These are phyloP conservation scores for Takifugu rubripes DNA, from an alignment of 2,797 vertebrate genomes.

Conservation along the genomic window DNA sequence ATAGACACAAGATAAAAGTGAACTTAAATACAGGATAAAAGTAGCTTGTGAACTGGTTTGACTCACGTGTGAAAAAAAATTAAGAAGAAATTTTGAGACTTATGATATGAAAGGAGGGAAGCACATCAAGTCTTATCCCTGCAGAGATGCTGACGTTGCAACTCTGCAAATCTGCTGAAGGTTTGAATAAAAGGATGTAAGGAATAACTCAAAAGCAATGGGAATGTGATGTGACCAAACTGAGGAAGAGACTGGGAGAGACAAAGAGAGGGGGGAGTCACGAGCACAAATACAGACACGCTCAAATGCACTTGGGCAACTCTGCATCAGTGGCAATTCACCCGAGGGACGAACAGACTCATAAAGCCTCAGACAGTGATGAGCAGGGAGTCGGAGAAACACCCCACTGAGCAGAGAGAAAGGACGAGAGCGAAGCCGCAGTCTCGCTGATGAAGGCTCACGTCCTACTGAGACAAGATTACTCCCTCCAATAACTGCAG, in stretches of 20 bases:
- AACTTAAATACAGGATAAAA: not conserved
- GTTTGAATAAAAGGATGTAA: conserved; percentile 17
- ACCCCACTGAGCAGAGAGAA: conserved; percentile 23
- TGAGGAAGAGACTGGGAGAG: conserved; percentile 13
- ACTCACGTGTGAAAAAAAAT: conserved; percentile 25
- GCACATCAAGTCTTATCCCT: not conserved
- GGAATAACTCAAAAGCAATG: conserved; percentile 2
- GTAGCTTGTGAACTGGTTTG: not conserved
- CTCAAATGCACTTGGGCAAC: conserved; percentile 48
- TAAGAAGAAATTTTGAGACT: conserved; percentile 12
- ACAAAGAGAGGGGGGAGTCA: conserved; percentile 25
- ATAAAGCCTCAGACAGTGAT: conserved; percentile 22
- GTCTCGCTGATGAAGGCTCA: not conserved
- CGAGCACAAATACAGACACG: conserved; percentile 25
- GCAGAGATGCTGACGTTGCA: not conserved
- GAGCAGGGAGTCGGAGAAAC: conserved; percentile 35
- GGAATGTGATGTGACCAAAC: conserved; percentile 31
- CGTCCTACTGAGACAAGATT: conserved; percentile 1
- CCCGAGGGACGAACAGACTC: conserved; percentile 27
- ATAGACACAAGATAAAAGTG: not conserved
- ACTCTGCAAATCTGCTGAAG: conserved; percentile 13
- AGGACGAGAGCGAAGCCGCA: conserved; percentile 10
- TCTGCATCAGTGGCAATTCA: conserved; percentile 49
- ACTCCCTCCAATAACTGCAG: not conserved
- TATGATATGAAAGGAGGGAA: conserved; percentile 5